Percentiles rank a stretch among this genome's conserved stretches.
Evolutionary conservation across 2,113 vertebrate species (phyloP).

Genomic region (Laticauda laticaudata): DNA sequence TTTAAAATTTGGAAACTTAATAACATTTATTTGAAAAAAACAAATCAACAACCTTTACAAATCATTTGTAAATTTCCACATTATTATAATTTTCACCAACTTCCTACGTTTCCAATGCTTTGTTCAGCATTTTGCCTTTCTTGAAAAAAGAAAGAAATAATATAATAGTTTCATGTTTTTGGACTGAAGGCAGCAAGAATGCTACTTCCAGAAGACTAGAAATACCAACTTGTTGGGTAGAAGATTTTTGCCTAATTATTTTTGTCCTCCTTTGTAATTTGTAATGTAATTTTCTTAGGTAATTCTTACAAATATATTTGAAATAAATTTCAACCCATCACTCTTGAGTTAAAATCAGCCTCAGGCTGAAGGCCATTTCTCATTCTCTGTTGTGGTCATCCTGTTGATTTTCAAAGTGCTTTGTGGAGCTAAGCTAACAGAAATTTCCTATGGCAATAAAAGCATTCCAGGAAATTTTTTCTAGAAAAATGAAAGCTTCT

Average conservation of each 20-base stretch:
- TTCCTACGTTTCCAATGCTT: background rate
- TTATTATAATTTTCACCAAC: background rate
- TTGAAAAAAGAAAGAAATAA: background rate
- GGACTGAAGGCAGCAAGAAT: background rate
- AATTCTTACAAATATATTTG: background rate
- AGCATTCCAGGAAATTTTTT: conserved; percentile 32
- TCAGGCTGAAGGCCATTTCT: background rate
- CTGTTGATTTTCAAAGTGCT: background rate
- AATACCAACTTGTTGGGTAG: background rate
- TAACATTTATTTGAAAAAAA: no score
- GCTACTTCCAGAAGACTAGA: background rate
- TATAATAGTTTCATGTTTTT: background rate
- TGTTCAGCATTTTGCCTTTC: background rate
- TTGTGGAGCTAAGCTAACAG: background rate
- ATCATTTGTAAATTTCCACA: background rate
- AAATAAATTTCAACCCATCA: background rate
- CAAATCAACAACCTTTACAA: background rate
- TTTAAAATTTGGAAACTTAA: no score
- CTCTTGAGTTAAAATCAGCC: background rate
- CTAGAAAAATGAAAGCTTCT: background rate
- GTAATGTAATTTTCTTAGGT: background rate
- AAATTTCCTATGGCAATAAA: background rate
- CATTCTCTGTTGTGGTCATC: background rate
- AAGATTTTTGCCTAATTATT: background rate
- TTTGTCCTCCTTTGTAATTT: background rate